phyloP scores from a whole-genome alignment of 1,140 invertebrate genomes.

The Eulimnadia texana region DNA sequence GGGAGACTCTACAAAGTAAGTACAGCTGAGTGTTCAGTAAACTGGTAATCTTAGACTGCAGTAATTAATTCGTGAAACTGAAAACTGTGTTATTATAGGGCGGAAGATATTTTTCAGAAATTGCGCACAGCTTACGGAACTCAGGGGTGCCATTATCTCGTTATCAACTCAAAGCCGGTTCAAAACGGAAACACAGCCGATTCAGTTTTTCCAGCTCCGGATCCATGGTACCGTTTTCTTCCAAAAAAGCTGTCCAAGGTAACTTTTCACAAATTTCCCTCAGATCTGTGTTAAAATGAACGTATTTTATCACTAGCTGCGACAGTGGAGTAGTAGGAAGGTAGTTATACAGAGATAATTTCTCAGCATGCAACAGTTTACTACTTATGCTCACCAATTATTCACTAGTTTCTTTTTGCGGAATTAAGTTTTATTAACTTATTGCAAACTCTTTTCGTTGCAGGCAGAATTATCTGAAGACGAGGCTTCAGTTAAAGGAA shows the following conservation, averaged over 20 bases:
- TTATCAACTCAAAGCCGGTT: conserved; percentile 61
- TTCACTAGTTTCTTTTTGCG: no score
- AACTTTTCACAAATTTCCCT: no score
- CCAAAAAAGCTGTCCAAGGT: conserved; percentile 29
- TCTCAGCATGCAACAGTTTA: no score
- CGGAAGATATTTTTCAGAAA: conserved; percentile 62
- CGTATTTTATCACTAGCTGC: neutral
- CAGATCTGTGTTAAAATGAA: no score
- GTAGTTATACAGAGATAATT: no score
- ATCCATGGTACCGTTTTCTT: conserved; percentile 71
- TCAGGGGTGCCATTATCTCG: conserved; percentile 69
- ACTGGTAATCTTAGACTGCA: no score
- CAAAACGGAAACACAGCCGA: conserved; percentile 31
- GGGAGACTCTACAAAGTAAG: conserved; percentile 44
- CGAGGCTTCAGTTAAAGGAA: neutral
- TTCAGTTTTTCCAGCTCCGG: conserved; percentile 37
- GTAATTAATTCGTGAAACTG: no score
- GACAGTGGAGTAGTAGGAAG: neutral
- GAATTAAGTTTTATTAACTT: no score
- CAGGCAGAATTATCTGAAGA: neutral
- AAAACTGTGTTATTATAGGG: conserved; percentile 38
- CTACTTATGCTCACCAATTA: no score
- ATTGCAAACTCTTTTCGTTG: neutral
- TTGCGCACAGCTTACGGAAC: conserved; percentile 72
- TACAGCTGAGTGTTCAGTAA: no score